Conservation (phyloP, 53 echinoderm and acorn worm genomes). For the Antedon mediterranea region DNA sequence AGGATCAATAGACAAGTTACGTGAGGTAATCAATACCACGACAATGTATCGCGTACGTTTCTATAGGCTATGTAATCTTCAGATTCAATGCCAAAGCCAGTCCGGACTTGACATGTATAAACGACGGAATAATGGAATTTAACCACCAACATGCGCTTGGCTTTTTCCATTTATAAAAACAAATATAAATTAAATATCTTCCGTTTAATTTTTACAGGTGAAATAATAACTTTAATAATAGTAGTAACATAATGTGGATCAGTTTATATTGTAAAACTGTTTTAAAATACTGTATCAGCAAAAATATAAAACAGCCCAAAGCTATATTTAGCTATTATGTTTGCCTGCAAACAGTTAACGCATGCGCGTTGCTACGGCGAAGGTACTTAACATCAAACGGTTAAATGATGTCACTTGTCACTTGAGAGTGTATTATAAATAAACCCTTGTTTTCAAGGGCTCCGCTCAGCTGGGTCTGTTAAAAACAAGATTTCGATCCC, state of each 20-base stretch:
- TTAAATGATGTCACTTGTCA: background rate
- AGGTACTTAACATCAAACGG: background rate
- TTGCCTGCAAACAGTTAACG: background rate
- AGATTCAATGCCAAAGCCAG: too few relatives aligned
- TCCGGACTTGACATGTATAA: too few relatives aligned
- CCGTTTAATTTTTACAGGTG: too few relatives aligned
- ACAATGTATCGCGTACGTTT: background rate
- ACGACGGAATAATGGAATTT: too few relatives aligned
- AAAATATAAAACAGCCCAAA: background rate
- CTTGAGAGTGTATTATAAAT: background rate
- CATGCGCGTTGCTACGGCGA: background rate
- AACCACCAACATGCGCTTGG: too few relatives aligned
- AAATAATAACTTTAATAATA: too few relatives aligned
- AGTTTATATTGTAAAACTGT: too few relatives aligned
- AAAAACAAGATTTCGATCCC: background rate
- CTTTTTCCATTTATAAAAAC: too few relatives aligned
- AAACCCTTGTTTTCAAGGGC: conserved; percentile 1
- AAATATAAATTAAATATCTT: too few relatives aligned
- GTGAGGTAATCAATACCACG: background rate
- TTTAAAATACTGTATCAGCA: background rate
- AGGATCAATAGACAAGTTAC: too few relatives aligned
- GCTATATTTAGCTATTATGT: background rate
- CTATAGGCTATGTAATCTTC: background rate
- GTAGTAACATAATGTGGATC: too few relatives aligned
- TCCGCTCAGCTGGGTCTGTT: conserved; percentile 1